These are phyloP conservation scores for Chunga burmeisteri DNA, from an alignment of 2,113 vertebrate genomes.

Conservation along the genomic window DNA sequence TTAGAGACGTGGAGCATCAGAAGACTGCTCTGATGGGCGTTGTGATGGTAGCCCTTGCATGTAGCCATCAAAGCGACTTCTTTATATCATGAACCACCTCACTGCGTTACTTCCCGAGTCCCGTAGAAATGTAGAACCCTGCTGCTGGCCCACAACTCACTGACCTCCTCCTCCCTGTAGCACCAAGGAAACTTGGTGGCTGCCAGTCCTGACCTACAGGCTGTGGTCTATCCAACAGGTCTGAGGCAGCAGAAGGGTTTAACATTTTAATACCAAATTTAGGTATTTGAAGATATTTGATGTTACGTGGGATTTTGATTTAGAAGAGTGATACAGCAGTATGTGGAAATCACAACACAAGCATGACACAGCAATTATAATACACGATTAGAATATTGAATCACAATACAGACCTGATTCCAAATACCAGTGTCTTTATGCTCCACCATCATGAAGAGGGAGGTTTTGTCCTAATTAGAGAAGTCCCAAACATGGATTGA, in stretches of 20 bases:
- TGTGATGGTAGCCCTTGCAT: neutral
- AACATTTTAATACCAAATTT: neutral
- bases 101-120: neutral
- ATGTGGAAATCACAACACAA: neutral
- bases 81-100: neutral
- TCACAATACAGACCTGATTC: neutral
- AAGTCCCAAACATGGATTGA: neutral
- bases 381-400: neutral
- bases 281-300: neutral
- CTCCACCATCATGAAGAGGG: neutral
- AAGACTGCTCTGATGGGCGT: neutral
- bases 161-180: accelerated
- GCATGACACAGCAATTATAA: neutral
- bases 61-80: neutral
- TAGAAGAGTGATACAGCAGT: neutral
- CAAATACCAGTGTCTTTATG: accelerated
- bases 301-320: neutral
- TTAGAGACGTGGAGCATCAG: neutral
- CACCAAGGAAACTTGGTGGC: accelerated
- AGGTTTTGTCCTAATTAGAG: neutral
- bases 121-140: neutral
- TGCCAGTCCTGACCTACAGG: neutral
- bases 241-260: neutral
- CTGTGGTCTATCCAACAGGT: neutral
- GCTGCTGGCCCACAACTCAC: neutral